phyloP scores from a whole-genome alignment of 1,140 invertebrate genomes.

The Archegozetes longisetosus region DNA sequence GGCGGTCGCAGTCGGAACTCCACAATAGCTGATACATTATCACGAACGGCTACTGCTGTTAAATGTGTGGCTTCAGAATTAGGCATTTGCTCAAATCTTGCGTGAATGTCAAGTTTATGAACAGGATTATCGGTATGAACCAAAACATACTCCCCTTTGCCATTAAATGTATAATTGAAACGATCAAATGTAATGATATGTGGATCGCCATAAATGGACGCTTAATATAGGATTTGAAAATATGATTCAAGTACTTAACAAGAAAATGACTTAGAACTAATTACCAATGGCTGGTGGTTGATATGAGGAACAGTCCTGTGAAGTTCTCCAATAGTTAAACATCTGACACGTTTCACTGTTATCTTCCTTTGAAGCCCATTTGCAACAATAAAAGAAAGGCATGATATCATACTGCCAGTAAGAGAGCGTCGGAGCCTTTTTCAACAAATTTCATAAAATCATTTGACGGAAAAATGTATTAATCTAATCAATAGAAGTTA shows the following conservation, averaged over 20 bases:
- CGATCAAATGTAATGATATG: conserved; percentile 87
- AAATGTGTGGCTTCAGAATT: conserved; percentile 55
- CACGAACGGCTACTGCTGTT: conserved; percentile 52
- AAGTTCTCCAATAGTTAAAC: conserved; percentile 70
- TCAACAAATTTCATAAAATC: neutral
- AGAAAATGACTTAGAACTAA: too few relatives aligned
- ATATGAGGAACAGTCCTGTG: conserved; percentile 87
- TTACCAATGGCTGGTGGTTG: conserved; percentile 65
- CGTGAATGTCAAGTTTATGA: conserved; percentile 62
- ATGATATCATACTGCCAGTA: conserved; percentile 88
- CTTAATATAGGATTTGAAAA: neutral
- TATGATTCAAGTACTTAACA: too few relatives aligned
- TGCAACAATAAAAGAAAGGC: conserved; percentile 81
- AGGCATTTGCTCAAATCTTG: conserved; percentile 60
- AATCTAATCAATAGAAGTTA: conserved; percentile 26
- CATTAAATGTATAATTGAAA: conserved; percentile 78
- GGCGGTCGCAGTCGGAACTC: conserved; percentile 64
- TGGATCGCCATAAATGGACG: conserved; percentile 66
- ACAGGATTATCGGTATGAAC: conserved; percentile 53
- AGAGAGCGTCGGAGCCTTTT: conserved; percentile 64
- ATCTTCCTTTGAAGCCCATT: conserved; percentile 72
- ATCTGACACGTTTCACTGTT: conserved; percentile 81
- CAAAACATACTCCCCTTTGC: conserved; percentile 82
- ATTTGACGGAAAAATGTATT: neutral
- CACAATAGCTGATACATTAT: conserved; percentile 60